These are phyloP conservation scores for Orchesella cincta DNA, from an alignment of 1,140 invertebrate genomes.

Conservation along the genomic window DNA sequence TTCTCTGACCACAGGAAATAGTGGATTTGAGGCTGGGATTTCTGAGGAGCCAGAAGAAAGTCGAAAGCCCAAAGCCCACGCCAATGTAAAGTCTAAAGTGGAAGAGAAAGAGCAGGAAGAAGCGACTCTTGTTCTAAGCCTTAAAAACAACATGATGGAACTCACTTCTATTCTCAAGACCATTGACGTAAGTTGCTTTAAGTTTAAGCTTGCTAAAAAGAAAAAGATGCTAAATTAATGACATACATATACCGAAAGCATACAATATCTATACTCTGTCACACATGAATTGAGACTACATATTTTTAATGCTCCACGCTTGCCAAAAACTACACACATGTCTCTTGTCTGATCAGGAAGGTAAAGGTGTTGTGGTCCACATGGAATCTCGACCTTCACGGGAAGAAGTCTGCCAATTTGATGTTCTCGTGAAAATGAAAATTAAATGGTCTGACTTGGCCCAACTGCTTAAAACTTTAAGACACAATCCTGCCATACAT, in stretches of 20 bases:
- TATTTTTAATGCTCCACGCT: no score
- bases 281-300: no score
- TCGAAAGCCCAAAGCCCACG: constrained; percentile 55
- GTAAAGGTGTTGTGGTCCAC: constrained; percentile 80
- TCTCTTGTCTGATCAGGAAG: constrained; percentile 58
- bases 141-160: constrained; percentile 82
- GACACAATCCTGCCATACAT: constrained; percentile 75
- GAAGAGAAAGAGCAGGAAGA: constrained; percentile 59
- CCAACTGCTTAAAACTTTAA: constrained; percentile 75
- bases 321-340: no score
- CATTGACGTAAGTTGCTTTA: constrained; percentile 72
- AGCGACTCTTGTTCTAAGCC: constrained; percentile 75
- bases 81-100: constrained; percentile 3
- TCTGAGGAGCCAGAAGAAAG: constrained; percentile 31
- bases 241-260: no score
- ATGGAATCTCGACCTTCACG: constrained; percentile 84
- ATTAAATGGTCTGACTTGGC: constrained; percentile 78
- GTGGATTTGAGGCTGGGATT: neutral
- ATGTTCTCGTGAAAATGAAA: constrained; percentile 81
- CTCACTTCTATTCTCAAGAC: constrained; percentile 83
- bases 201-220: no score
- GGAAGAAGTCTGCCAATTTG: constrained; percentile 72
- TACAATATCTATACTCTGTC: no score
- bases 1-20: no score
- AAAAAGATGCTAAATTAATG: no score